Evolutionary conservation across 1,140 invertebrate genomes (phyloP).

Genomic region (Drosophila fuyamai): DNA sequence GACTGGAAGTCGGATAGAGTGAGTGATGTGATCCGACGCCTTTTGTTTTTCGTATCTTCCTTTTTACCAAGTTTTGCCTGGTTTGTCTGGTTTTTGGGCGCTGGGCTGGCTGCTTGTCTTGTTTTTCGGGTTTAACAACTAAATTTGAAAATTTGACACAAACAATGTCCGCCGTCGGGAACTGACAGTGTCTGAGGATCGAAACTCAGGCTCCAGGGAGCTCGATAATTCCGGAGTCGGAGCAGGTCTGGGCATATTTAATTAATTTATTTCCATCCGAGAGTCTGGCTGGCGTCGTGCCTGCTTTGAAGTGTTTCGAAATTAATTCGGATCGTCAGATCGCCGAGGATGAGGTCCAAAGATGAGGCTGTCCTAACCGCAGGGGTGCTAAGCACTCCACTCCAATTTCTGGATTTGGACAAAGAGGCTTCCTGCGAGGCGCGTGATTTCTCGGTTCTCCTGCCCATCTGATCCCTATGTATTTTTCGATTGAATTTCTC

Average conservation of each 20-base stretch:
- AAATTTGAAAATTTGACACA: conserved; percentile 82
- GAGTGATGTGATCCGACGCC: conserved; percentile 69
- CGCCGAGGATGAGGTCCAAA: conserved; percentile 24
- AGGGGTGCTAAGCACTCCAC: conserved; percentile 62
- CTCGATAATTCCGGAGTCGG: conserved; percentile 32
- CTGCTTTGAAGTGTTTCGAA: conserved; percentile 81
- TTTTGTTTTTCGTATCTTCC: conserved; percentile 59
- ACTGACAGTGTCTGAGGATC: conserved; percentile 35
- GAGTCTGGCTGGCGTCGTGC: conserved; percentile 51
- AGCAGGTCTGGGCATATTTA: conserved; percentile 69
- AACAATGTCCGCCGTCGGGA: conserved; percentile 61
- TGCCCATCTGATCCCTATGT: conserved; percentile 9
- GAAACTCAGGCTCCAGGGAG: conserved; percentile 55
- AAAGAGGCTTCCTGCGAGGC: conserved; percentile 54
- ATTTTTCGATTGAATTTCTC: conserved; percentile 72
- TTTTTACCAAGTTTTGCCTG: conserved; percentile 27
- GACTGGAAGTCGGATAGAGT: conserved; percentile 34
- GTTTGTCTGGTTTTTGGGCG: conserved; percentile 49
- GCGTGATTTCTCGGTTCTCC: conserved; percentile 65
- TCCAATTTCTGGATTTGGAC: conserved; percentile 51
- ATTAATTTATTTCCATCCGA: conserved; percentile 78
- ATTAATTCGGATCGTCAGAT: conserved; percentile 77
- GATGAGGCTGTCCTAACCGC: conserved; percentile 57
- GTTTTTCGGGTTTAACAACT: conserved; percentile 83
- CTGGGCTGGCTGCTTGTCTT: conserved; percentile 61